A percentile compares a stretch with the other conserved stretches of the same genome.
Conservation (phyloP, 2,113 vertebrate genomes). For the Gasterosteus nipponicus region DNA sequence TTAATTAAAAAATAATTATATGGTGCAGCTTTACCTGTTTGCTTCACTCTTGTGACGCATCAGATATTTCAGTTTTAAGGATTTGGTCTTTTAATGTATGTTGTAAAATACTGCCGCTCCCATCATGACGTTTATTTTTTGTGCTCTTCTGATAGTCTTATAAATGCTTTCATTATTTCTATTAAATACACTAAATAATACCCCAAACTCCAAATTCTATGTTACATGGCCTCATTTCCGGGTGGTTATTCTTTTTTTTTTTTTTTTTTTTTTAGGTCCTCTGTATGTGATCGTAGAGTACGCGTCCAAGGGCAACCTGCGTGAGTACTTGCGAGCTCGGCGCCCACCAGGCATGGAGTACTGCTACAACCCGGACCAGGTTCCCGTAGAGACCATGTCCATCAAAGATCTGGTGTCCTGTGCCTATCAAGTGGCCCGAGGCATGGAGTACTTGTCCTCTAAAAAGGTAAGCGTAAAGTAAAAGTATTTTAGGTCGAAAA, state of each 20-base stretch:
- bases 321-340: slow-evolving; percentile 93
- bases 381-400: slow-evolving; percentile 92
- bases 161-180: not conserved
- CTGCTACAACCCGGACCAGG: slow-evolving; percentile 92
- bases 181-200: not conserved
- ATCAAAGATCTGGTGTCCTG: slow-evolving; percentile 97
- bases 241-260: not conserved
- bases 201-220: not conserved
- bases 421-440: slow-evolving; percentile 95
- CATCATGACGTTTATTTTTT: not conserved
- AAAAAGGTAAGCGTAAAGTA: slow-evolving; percentile 87
- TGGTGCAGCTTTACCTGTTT: too few relatives aligned
- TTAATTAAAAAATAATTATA: too few relatives aligned
- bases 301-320: slow-evolving; percentile 94
- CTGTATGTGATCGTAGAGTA: slow-evolving; percentile 97
- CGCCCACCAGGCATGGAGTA: slow-evolving; percentile 96
- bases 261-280: slow-evolving; percentile 82
- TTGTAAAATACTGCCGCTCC: not conserved
- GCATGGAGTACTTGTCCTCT: slow-evolving; percentile 97
- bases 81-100: not conserved
- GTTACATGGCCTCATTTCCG: not conserved
- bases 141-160: not conserved
- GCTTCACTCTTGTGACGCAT: not conserved
- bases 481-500: not conserved
- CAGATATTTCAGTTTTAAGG: not conserved